Evolutionary conservation across 2,797 vertebrate genomes (phyloP), one percentile per base, ranked within the genome.

Genomic region (Hippoglossus hippoglossus): DNA sequence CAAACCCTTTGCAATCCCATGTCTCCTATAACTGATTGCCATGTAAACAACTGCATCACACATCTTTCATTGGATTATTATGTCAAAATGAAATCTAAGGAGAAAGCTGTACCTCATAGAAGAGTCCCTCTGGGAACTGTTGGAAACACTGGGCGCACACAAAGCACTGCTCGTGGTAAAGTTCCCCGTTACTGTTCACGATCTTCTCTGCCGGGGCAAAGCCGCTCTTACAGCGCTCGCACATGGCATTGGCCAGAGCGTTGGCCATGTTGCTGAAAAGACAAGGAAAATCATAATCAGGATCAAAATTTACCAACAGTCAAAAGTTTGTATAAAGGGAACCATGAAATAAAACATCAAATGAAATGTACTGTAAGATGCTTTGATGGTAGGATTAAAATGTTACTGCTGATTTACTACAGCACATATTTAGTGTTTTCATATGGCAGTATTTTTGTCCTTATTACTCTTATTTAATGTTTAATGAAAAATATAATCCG

Each of bases 81-180:
- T 31, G 24, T 31, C 12, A 8, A 9, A 36, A 0, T 31, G 15
- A 44, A 19, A 69, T 67, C 18, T 74, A 0, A 28, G 6, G 13
- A 60, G 7, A 41, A 49, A 39, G 26, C 15, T 13, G 79, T 84
- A 99, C 98, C 97, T 99, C 98, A 0, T 99, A 99, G 93, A 98
- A 99, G 63, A 99, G 96, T 21, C 98, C 98, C 50, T 99, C 97
- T 0, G 96, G 97, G 81, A 99, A 99, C 90, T 98, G 97, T 82
- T 99, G 98, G 74, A 99, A 99, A 86, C 98, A 99, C 92, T 99
- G 98, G 3, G 98, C 98, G 0, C 98, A 99, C 65, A 99, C 97
- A 0, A 99, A 99, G 88, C 98, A 99, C 89, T 97, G 96, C 86
- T 99, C 97, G 0, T 99, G 98, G 90, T 98, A 99, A 56, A 99